These are phyloP conservation scores for Mesocentrotus franciscanus DNA, from an alignment of 53 echinoderm and acorn worm genomes.

Conservation along the genomic window DNA sequence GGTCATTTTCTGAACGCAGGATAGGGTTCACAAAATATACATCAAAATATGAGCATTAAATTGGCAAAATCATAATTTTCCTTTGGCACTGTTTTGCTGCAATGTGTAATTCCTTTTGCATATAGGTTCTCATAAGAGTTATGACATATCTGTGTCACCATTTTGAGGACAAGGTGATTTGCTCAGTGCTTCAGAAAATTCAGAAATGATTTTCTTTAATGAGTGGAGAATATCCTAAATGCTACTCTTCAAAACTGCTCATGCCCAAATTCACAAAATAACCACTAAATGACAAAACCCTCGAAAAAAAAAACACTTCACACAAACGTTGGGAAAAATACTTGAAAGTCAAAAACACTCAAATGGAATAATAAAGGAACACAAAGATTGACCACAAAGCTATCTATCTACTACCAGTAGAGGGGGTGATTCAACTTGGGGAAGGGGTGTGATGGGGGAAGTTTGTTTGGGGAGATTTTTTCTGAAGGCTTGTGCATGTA, in stretches of 20 bases:
- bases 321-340: background rate
- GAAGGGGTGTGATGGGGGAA: background rate
- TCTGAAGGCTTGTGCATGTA: conserved; percentile 9
- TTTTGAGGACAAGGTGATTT: background rate
- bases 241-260: background rate
- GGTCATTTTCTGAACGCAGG: background rate
- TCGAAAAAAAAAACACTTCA: conserved; percentile 19
- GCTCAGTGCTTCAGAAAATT: background rate
- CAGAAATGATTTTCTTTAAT: background rate
- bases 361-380: background rate
- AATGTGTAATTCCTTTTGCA: background rate
- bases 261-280: background rate
- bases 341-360: conserved; percentile 1
- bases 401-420: conserved; percentile 33
- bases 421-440: conserved; percentile 7
- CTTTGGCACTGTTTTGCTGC: background rate
- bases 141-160: background rate
- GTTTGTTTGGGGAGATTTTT: conserved; percentile 13
- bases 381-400: conserved; percentile 9
- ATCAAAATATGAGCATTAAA: background rate
- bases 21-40: background rate
- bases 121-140: background rate
- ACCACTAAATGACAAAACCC: conserved; percentile 15
- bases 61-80: background rate
- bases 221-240: background rate